phyloP scores from a whole-genome alignment of 23 tunicate genomes.

The Diplosoma virens region DNA sequence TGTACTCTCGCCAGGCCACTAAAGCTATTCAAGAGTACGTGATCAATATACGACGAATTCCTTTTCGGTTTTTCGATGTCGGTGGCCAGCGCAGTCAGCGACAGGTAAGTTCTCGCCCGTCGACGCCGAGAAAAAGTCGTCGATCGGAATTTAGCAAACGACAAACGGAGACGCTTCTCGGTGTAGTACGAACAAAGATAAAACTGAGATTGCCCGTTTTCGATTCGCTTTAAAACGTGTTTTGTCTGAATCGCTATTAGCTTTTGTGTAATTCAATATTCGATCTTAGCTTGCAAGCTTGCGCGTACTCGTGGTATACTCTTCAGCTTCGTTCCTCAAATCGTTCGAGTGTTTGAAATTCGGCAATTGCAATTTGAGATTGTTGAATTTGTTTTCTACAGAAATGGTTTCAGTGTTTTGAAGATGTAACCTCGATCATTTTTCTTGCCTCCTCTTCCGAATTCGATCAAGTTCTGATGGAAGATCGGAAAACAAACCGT shows the following conservation, averaged over 20 bases:
- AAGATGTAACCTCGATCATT: conserved; percentile 93
- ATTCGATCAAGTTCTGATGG: conserved; percentile 98
- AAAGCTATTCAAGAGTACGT: conserved; percentile 86
- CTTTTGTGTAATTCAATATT: no score
- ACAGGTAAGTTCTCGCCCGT: conserved; percentile 47
- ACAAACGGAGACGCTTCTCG: no score
- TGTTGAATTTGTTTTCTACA: conserved; percentile 26
- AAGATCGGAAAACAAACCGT: conserved; percentile 93
- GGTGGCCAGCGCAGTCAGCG: conserved; percentile 98
- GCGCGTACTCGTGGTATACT: no score
- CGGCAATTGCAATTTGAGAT: background rate
- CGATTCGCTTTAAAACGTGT: no score
- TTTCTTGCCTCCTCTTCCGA: conserved; percentile 98
- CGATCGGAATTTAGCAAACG: no score
- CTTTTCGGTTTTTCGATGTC: conserved; percentile 96
- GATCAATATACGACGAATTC: conserved; percentile 77
- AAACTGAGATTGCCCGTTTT: no score
- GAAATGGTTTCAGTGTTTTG: conserved; percentile 99
- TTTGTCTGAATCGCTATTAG: no score
- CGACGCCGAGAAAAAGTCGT: no score
- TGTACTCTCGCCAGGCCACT: conserved; percentile 84
- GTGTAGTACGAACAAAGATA: no score
- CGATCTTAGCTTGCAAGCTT: no score
- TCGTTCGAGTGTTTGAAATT: background rate
- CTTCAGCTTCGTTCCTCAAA: no score